These are phyloP conservation scores for Conger conger DNA, from an alignment of 2,113 vertebrate species.

Conservation along the genomic window DNA sequence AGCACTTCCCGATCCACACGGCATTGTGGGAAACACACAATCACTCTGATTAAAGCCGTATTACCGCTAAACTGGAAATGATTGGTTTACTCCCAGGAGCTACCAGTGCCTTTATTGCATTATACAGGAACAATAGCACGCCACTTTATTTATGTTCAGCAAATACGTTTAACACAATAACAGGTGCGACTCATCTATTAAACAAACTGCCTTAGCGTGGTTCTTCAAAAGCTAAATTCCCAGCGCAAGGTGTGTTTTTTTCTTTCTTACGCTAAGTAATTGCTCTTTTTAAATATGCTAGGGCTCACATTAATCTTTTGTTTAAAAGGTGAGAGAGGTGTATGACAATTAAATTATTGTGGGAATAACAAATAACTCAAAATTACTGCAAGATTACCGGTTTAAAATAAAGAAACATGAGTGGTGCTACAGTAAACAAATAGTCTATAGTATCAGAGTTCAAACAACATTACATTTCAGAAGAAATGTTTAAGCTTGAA, in stretches of 20 bases:
- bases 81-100: conserved; percentile 24
- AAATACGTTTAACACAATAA: conserved; percentile 19
- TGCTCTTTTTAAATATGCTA: neutral
- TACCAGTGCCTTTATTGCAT: conserved; percentile 4
- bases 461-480: too few species aligned
- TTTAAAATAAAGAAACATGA: neutral
- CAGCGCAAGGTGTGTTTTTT: neutral
- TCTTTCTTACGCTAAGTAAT: neutral
- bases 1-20: neutral
- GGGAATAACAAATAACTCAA: neutral
- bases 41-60: conserved; percentile 19
- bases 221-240: neutral
- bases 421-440: too few species aligned
- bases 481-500: too few species aligned
- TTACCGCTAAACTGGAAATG: conserved; percentile 26
- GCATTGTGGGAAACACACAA: neutral
- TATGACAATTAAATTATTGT: neutral
- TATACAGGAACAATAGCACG: conserved; percentile 6
- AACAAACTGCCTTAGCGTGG: neutral
- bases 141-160: conserved; percentile 28
- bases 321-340: too few species aligned
- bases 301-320: neutral
- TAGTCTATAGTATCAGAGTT: too few species aligned
- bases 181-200: conserved; percentile 5
- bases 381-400: neutral